phyloP scores from a whole-genome alignment of 2,888 invertebrate species.

The Erebia aethiops region DNA sequence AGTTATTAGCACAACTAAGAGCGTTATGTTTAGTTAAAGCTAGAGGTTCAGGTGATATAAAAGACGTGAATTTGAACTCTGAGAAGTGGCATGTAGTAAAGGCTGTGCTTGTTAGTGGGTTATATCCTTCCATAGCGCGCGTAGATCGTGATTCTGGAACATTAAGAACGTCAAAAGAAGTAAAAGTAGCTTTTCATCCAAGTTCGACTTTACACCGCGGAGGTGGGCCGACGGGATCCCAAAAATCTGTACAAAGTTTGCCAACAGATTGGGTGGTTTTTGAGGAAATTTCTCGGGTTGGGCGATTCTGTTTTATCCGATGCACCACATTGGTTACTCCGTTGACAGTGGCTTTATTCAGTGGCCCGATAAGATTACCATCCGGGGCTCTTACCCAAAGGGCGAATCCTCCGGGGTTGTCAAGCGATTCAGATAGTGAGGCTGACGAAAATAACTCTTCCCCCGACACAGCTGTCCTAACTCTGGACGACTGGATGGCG shows the following conservation, averaged over 20 bases:
- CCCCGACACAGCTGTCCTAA: conserved; percentile 74
- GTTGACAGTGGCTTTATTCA: conserved; percentile 90
- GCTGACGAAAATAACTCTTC: conserved; percentile 67
- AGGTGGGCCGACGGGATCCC: conserved; percentile 69
- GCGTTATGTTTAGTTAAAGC: conserved; percentile 88
- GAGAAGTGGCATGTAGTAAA: conserved; percentile 96
- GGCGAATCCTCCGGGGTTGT: conserved; percentile 72
- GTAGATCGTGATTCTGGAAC: conserved; percentile 85
- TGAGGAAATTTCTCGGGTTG: conserved; percentile 91
- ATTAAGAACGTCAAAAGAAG: conserved; percentile 85
- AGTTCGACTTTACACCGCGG: conserved; percentile 85
- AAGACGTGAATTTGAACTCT: conserved; percentile 92
- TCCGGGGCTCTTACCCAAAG: conserved; percentile 69
- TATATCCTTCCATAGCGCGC: conserved; percentile 94
- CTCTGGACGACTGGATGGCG: conserved; percentile 89
- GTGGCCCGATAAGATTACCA: conserved; percentile 86
- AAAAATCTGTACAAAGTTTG: conserved; percentile 68
- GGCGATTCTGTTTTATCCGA: conserved; percentile 87
- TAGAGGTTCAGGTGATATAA: conserved; percentile 85
- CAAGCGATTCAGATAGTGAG: conserved; percentile 76
- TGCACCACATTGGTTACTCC: conserved; percentile 92
- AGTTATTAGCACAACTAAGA: conserved; percentile 91
- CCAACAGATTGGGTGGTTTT: conserved; percentile 93
- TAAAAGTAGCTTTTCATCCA: conserved; percentile 79
- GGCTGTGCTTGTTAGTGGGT: conserved; percentile 92